Conservation (phyloP, 2,113 vertebrate genomes). For the Hemiscyllium ocellatum region DNA sequence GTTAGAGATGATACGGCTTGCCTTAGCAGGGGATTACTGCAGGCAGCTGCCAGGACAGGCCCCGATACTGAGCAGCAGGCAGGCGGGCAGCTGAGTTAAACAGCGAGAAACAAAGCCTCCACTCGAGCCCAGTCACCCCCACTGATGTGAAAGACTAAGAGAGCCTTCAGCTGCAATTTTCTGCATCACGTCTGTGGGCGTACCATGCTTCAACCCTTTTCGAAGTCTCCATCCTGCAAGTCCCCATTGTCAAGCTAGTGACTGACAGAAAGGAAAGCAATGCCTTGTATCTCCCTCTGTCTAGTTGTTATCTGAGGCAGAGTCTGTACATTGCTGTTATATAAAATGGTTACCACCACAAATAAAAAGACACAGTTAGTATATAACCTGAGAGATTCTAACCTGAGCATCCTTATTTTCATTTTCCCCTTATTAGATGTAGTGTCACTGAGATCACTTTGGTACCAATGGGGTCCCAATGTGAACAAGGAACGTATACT, state of each 20-base stretch:
- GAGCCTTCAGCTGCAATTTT: neutral
- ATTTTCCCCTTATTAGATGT: neutral
- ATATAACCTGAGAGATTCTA: neutral
- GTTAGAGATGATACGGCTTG: neutral
- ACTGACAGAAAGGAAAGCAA: neutral
- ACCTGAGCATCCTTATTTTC: too few species aligned
- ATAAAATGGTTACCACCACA: neutral
- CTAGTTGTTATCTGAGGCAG: neutral
- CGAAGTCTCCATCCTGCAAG: neutral
- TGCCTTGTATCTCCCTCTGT: neutral
- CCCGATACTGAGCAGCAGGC: neutral
- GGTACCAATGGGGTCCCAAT: neutral
- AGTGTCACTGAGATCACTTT: neutral
- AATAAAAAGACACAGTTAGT: neutral
- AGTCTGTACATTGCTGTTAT: neutral
- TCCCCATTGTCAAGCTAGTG: neutral
- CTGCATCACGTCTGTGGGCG: neutral
- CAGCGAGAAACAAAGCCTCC: conserved; percentile 8
- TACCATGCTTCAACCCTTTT: neutral
- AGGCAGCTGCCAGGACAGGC: neutral
- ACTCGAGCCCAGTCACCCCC: neutral
- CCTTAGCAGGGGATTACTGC: neutral
- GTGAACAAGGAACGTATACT: too few species aligned
- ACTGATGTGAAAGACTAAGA: neutral
- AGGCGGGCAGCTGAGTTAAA: conserved; percentile 16